These are phyloP conservation scores for Drosophila ironensis DNA, from an alignment of 1,140 invertebrate species.

Conservation along the genomic window DNA sequence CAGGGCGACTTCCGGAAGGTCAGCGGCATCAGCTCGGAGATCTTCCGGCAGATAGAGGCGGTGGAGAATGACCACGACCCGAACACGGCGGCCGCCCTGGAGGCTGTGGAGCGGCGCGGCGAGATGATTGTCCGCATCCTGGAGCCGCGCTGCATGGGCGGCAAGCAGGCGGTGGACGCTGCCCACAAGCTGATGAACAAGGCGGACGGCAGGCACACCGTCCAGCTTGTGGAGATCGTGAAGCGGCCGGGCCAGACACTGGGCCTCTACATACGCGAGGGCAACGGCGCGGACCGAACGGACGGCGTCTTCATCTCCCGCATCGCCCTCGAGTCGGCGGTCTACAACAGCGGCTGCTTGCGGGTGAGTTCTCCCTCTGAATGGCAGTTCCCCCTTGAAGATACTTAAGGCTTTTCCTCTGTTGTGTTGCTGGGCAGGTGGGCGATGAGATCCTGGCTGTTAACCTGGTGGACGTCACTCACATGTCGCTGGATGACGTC, in stretches of 20 bases:
- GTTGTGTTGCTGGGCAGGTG: constrained; percentile 84
- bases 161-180: constrained; percentile 89
- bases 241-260: constrained; percentile 99
- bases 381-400: neutral
- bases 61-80: constrained; percentile 97
- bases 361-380: constrained; percentile 84
- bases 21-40: constrained; percentile 94
- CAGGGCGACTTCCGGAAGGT: constrained; percentile 97
- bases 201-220: constrained; percentile 80
- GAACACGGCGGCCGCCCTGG: constrained; percentile 93
- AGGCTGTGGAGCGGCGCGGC: constrained; percentile 94
- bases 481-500: constrained; percentile 99
- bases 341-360: constrained; percentile 97
- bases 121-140: constrained; percentile 97
- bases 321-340: constrained; percentile 97
- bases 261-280: constrained; percentile 98
- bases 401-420: neutral
- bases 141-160: constrained; percentile 91
- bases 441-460: constrained; percentile 99
- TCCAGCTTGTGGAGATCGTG: constrained; percentile 98
- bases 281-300: constrained; percentile 94
- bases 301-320: constrained; percentile 99
- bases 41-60: constrained; percentile 97
- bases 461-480: constrained; percentile 97
- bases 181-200: constrained; percentile 91